phyloP scores from a whole-genome alignment of 2,797 vertebrate species.

The Neomorphus geoffroyi region DNA sequence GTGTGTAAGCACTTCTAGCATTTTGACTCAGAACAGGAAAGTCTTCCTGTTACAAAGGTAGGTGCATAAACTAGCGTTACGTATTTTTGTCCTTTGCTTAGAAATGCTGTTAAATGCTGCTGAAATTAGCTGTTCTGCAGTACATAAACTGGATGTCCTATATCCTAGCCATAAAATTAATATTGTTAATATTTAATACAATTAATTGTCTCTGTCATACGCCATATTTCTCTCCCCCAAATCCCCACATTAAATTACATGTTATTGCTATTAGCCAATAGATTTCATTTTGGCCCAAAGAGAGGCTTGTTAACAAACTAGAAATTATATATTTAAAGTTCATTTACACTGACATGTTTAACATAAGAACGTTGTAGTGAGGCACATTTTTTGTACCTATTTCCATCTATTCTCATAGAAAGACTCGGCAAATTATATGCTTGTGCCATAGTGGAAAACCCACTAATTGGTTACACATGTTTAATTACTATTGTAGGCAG shows the following conservation, averaged over 20 bases:
- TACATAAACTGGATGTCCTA: background rate
- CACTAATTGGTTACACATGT: conserved; percentile 98
- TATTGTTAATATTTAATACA: conserved; percentile 42
- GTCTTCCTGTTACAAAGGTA: background rate
- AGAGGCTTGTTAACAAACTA: conserved; percentile 72
- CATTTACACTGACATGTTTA: conserved; percentile 77
- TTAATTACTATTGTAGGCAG: conserved; percentile 96
- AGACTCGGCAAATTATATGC: conserved; percentile 91
- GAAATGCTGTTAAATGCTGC: background rate
- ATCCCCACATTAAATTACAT: conserved; percentile 63
- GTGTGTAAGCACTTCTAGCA: background rate
- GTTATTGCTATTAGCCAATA: conserved; percentile 66
- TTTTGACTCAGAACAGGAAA: background rate
- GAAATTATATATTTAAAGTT: conserved; percentile 80
- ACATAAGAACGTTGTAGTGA: conserved; percentile 74
- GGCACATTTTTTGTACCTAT: conserved; percentile 79
- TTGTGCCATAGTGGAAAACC: conserved; percentile 87
- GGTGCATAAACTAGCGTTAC: background rate
- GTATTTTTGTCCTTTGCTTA: background rate
- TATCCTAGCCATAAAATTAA: conserved; percentile 45
- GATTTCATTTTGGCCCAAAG: conserved; percentile 65
- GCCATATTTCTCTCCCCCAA: conserved; percentile 65
- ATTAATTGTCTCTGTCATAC: conserved; percentile 65
- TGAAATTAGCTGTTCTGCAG: background rate
- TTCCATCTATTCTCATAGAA: conserved; percentile 82